Base-by-base conservation (phyloP, 1,140 invertebrate genomes). In the Drosophila navojoa region DNA sequence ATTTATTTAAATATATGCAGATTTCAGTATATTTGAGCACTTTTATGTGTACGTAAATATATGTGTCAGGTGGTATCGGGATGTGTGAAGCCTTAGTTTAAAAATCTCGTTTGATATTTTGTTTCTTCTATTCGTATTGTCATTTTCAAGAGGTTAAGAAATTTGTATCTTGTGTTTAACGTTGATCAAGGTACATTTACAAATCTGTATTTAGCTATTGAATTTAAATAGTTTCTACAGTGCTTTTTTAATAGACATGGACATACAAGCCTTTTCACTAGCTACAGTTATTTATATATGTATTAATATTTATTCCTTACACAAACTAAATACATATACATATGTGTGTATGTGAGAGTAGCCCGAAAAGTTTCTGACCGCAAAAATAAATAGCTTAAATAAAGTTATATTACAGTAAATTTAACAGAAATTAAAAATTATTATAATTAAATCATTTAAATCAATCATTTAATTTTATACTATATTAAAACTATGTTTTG, bases 131-230 rank as follows among this genome's bases (percentile, higher is more conserved):
- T 62, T 70, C 52, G 81, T 86, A 86, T 86, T 86, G 81, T 86
- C 81, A 86, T 87, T 69, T 78, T 81, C 60, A 35, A 86, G 81
- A 81, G 78, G 82, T 82, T 60, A 60, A 78, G 64, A 70, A 70
- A 70, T 76, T 82, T 76, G 57, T 71, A 67, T 63, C 77, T 86
- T 76, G 66, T 54, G 47, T 66, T 67, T 22, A 77, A 62, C 45
- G 53, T 69, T 67, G 61, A 72, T 54, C 19, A 40, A 55, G 35
- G 45, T 68, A 63, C 62, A 68, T 68, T 68, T 32, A 54, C 44
- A 63, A 66, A 22, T 9, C 44, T 52, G 57, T 45, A 47, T 11
- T 19, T 38, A 54, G 32, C 27, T 22, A 75, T 79, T 64, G 59
- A 50, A 50, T 54, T 71, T 71, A 22, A 64, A 76, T 58, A 64